Conservation (phyloP, 2,797 vertebrate genomes). For the Centroberyx gerrardi region DNA sequence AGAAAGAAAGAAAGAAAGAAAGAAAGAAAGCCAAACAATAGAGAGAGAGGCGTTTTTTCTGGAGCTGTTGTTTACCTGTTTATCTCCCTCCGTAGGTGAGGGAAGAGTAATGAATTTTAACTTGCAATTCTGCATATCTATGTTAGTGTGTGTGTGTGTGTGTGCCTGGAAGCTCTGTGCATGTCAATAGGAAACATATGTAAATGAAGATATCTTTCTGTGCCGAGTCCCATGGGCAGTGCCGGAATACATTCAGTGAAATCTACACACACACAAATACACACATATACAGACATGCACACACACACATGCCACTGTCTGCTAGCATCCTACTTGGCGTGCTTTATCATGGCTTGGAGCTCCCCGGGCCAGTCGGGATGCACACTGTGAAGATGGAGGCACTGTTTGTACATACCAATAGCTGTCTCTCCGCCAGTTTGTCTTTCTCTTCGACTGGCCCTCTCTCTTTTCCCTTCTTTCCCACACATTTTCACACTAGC, state of each 20-base stretch:
- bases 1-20: no score
- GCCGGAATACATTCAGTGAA: background rate
- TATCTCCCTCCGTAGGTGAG: no score
- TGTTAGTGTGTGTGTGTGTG: background rate
- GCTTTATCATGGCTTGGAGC: conserved; percentile 4
- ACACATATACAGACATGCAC: background rate
- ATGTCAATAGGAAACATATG: conserved; percentile 26
- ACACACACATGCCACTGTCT: background rate
- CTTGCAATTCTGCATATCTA: background rate
- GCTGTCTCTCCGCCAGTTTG: conserved; percentile 7
- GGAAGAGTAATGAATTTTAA: no score
- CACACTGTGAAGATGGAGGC: conserved; percentile 37
- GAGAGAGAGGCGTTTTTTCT: no score
- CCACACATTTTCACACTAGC: background rate
- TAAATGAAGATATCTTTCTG: conserved; percentile 18
- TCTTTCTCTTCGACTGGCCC: background rate
- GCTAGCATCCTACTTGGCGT: background rate
- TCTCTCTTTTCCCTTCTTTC: background rate
- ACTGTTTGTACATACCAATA: conserved; percentile 47
- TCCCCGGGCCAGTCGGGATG: conserved; percentile 12
- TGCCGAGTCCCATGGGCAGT: conserved; percentile 6
- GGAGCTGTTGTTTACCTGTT: no score
- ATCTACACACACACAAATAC: background rate
- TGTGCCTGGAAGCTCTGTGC: conserved; percentile 9
- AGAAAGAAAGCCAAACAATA: no score